Evolutionary conservation across 2,113 vertebrate genomes (phyloP).

Genomic region (Jacana jacana): DNA sequence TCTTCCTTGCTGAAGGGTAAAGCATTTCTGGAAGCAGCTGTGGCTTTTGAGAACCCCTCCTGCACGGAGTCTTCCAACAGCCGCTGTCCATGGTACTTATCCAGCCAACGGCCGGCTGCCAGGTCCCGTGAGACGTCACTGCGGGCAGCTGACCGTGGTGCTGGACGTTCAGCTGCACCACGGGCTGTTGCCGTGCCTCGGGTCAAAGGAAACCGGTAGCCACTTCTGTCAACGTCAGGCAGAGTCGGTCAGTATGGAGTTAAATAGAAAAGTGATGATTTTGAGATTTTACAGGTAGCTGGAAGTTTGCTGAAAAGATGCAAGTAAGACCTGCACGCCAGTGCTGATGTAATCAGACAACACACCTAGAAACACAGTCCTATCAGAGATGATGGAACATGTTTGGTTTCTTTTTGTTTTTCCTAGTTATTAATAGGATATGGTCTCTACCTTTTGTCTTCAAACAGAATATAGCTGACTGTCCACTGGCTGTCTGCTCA

Average conservation of each 20-base stretch:
- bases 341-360: neutral
- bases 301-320: neutral
- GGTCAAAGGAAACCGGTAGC: neutral
- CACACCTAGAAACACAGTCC: neutral
- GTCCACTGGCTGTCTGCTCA: neutral
- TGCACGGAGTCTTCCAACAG: accelerated
- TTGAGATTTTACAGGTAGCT: neutral
- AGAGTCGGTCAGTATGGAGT: neutral
- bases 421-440: neutral
- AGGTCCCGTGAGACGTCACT: neutral
- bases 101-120: neutral
- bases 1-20: neutral
- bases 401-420: neutral
- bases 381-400: neutral
- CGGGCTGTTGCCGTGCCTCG: accelerated
- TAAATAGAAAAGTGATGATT: neutral
- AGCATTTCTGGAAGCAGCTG: neutral
- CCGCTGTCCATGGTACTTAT: neutral
- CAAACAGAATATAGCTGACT: neutral
- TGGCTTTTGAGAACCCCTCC: neutral
- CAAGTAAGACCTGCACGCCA: neutral
- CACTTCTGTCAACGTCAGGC: neutral
- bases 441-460: neutral
- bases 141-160: neutral
- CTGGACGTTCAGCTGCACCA: neutral